Percentiles rank a stretch among this genome's conserved stretches.
These are phyloP conservation scores for Typhlichthys eigenmanni DNA, from an alignment of 2,797 vertebrate species.

Conservation along the genomic window DNA sequence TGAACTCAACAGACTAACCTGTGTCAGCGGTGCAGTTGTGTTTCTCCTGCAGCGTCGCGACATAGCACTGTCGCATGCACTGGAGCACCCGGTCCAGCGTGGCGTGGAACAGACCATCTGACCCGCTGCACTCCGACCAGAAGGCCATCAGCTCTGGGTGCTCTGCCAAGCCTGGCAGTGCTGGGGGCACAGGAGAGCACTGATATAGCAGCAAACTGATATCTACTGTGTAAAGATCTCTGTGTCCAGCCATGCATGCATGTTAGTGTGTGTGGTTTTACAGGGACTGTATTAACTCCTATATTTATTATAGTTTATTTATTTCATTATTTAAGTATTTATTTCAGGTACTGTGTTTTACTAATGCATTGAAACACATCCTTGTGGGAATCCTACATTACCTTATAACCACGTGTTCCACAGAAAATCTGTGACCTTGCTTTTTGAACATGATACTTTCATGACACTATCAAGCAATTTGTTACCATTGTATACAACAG, in stretches of 20 bases:
- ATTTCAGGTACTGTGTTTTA: no score
- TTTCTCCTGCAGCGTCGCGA: slow-evolving; percentile 77
- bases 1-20: slow-evolving; percentile 67
- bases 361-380: no score
- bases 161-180: slow-evolving; percentile 86
- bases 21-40: slow-evolving; percentile 79
- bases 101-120: slow-evolving; percentile 86
- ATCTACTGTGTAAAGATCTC: no score
- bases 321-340: no score
- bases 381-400: no score
- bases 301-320: no score
- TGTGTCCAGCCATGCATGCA: no score
- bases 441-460: no score
- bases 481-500: neutral
- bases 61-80: slow-evolving; percentile 84
- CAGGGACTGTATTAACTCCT: no score
- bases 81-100: slow-evolving; percentile 85
- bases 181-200: slow-evolving; percentile 60
- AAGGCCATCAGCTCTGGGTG: slow-evolving; percentile 84
- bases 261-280: neutral
- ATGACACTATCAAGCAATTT: no score
- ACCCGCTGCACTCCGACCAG: slow-evolving; percentile 90
- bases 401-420: no score
- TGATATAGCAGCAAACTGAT: neutral
- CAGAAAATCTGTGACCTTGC: no score